A percentile compares a stretch with the other conserved stretches of the same genome.
Evolutionary conservation across 2,888 invertebrate genomes (phyloP).

Genomic region (Drosophila putrida): DNA sequence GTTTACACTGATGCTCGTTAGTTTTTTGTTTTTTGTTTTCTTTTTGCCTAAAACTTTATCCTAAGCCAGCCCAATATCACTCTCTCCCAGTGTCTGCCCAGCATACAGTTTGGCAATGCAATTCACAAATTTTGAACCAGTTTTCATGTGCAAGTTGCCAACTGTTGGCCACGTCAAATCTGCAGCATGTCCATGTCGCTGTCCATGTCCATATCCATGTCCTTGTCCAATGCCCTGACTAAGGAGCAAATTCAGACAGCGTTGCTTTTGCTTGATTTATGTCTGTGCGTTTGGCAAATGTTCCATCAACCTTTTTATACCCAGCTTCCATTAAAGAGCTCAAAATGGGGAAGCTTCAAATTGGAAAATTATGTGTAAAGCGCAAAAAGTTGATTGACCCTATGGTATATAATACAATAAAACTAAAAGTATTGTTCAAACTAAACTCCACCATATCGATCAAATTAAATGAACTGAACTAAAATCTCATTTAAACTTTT

Average conservation of each 20-base stretch:
- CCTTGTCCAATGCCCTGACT: conserved; percentile 34
- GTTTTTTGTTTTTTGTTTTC: conserved; percentile 40
- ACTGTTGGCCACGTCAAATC: conserved; percentile 49
- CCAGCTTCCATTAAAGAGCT: neutral
- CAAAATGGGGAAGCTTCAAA: neutral
- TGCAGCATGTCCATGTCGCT: conserved; percentile 43
- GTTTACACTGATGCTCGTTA: conserved; percentile 71
- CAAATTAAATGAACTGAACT: too few relatives aligned
- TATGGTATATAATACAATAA: neutral
- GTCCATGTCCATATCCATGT: conserved; percentile 33
- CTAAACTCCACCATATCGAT: too few relatives aligned
- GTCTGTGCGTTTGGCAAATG: conserved; percentile 41
- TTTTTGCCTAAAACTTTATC: conserved; percentile 51
- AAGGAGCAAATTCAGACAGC: conserved; percentile 23
- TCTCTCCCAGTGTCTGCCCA: neutral
- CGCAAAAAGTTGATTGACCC: neutral
- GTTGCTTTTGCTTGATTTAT: conserved; percentile 71
- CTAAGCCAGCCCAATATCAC: neutral
- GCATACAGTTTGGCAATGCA: conserved; percentile 35
- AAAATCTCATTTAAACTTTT: too few relatives aligned
- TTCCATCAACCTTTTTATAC: conserved; percentile 22
- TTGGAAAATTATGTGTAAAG: neutral
- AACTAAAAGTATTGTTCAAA: too few relatives aligned
- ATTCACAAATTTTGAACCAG: conserved; percentile 52
- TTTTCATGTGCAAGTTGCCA: conserved; percentile 35